phyloP scores from a whole-genome alignment of 23 tunicate species.

The Ciona savignyi region DNA sequence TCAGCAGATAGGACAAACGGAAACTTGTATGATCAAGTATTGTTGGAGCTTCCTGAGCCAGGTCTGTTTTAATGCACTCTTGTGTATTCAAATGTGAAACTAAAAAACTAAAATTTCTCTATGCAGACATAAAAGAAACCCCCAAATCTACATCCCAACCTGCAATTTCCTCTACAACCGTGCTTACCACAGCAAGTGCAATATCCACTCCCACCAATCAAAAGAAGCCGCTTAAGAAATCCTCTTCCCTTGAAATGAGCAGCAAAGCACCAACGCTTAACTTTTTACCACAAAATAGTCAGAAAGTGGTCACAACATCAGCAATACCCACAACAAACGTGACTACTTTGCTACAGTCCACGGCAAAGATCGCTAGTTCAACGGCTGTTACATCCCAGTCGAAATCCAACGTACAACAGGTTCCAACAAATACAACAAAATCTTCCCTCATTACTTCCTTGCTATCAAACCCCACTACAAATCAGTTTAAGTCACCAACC shows the following conservation, averaged over 20 bases:
- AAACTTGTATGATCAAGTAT: background rate
- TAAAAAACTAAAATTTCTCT: too few species aligned
- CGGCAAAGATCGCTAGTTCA: background rate
- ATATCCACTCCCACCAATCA: background rate
- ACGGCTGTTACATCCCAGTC: background rate
- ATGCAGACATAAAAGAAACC: background rate
- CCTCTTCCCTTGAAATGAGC: background rate
- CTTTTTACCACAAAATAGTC: background rate
- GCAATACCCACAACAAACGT: background rate
- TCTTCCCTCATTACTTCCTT: background rate
- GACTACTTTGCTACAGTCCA: background rate
- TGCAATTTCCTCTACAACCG: background rate
- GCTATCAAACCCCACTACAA: background rate
- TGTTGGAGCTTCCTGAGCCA: background rate
- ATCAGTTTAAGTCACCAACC: too few species aligned
- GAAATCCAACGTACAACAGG: background rate
- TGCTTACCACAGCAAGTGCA: background rate
- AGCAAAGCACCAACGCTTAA: background rate
- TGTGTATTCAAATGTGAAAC: too few species aligned
- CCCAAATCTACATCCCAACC: background rate
- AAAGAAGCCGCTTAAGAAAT: background rate
- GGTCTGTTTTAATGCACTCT: too few species aligned
- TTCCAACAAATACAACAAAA: background rate
- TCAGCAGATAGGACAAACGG: background rate
- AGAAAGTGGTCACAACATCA: background rate